Base-by-base conservation (phyloP, 2,888 invertebrate genomes). In the Meteorus cinctellus region DNA sequence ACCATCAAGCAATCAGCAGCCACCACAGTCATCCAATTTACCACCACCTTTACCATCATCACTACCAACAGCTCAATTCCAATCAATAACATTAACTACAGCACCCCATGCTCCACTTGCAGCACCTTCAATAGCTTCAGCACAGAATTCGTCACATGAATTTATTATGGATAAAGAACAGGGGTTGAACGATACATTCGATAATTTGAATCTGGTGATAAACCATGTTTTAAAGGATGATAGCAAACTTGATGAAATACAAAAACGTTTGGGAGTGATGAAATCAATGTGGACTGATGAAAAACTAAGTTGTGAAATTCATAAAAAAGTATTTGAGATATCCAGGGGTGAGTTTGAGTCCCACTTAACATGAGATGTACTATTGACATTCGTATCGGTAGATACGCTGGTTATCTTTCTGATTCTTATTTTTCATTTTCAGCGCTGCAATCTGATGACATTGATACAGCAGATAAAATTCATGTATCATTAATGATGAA, bases 401-500 rank as follows among this genome's bases (percentile, higher is more conserved):
- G 0, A 31, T n/a, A 51, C 4, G 29, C 24, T 51, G 19, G 3
- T 48, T 62, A 4, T 55, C 16, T 36, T 65, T 71, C 27, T 76
- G 62, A 48, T 67, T 34, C 45, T 41, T 41, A 29, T 45, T 70
- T 12, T 74, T 68, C 68, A 62, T 76, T 91, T 90, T 51, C 86
- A 93, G 93, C 92, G 72, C 87, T 93, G 45, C 86, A 86, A 84
- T 89, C 90, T 71, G 90, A 91, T 62, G 87, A 91, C 65, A 90
- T 90, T 2, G 89, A 86, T 16, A 89, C 87, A 85, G 93, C 93
- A 34, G 92, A 93, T 87, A 91, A 92, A 75, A 90, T 93, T 68
- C 93, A 93, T 81, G 88, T 92, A 83, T 90, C 90, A 0, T 86
- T 93, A 24, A 92, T 93, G 92, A 91, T 92, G 80, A 92, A 92